Percentiles rank a stretch among this genome's conserved stretches.
Conservation (phyloP, 2,113 vertebrate genomes). For the Sitta europaea region DNA sequence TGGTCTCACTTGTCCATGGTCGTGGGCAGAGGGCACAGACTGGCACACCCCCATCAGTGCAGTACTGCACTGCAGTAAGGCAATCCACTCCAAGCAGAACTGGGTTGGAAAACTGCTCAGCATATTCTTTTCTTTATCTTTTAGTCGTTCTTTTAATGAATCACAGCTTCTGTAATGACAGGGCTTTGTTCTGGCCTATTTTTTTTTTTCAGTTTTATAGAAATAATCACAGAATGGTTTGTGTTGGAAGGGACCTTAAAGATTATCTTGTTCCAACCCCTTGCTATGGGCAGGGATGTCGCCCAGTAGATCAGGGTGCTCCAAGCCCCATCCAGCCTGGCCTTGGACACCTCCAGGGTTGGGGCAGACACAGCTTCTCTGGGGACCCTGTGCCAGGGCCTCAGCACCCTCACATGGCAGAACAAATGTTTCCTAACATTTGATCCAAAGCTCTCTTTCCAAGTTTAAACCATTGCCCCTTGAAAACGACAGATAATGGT, state of each 20-base stretch:
- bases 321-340: not conserved
- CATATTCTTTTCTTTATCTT: not conserved
- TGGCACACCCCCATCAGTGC: accelerated
- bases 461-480: not conserved
- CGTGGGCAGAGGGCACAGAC: not conserved
- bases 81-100: not conserved
- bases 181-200: accelerated
- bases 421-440: not conserved
- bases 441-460: not conserved
- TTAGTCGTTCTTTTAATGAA: not conserved
- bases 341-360: not conserved
- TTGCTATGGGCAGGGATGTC: not conserved
- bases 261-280: not conserved
- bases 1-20: not conserved
- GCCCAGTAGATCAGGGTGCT: not conserved
- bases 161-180: not conserved
- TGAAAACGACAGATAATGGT: not conserved
- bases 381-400: not conserved
- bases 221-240: not conserved
- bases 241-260: not conserved
- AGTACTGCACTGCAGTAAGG: accelerated
- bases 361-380: not conserved
- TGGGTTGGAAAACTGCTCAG: not conserved
- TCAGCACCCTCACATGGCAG: not conserved
- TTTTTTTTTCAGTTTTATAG: accelerated